Evolutionary conservation across 2,888 invertebrate genomes (phyloP), one percentile per base, ranked within the genome.

Genomic region (Sphecodes monilicornis): DNA sequence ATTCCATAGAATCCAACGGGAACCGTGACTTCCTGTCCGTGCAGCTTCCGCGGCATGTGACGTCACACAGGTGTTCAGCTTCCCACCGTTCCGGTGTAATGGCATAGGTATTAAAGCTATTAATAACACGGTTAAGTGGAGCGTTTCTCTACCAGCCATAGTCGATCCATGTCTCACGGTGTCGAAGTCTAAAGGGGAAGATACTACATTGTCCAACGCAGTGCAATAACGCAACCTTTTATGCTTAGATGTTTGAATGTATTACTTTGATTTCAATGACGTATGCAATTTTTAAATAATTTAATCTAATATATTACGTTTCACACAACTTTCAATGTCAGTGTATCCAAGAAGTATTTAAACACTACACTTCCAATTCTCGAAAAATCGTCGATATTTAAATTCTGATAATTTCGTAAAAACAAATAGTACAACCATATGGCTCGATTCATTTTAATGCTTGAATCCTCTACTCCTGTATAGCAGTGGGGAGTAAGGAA

Each of bases 51-150:
- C 13, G 60, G 64, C 41, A 75, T 57, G 75, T 68, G 83, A 83
- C 78, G 71, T 75, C 71, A 75, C 84, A 60, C 84, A 84, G 83
- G 78, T 84, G 84, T 83, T 75, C 78, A 66, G 74, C 43, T 83
- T 78, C 75, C 57, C 78, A 84, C 73, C 79, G 85, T 76, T 80
- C 22, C 29, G 29, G 72, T 64, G 72, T 84, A 83, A 85, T 76
- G 69, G 75, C 60, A 41, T 43, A 72, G 84, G 79, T 76, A 84
- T 84, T 85, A 84, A 64, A 76, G 50, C 85, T 84, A 85, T 85
- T 85, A 85, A 85, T 84, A 85, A 84, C 80, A 32, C 32, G 39
- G 29, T 29, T 60, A 60, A 60, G 60, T 60, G 60, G 60, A 26
- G 60, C 60, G 60, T 60, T 60, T 60, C 60, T 60, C 60, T 29